These are phyloP conservation scores for Eubucco bourcierii DNA, from an alignment of 2,113 vertebrate species.

Conservation along the genomic window DNA sequence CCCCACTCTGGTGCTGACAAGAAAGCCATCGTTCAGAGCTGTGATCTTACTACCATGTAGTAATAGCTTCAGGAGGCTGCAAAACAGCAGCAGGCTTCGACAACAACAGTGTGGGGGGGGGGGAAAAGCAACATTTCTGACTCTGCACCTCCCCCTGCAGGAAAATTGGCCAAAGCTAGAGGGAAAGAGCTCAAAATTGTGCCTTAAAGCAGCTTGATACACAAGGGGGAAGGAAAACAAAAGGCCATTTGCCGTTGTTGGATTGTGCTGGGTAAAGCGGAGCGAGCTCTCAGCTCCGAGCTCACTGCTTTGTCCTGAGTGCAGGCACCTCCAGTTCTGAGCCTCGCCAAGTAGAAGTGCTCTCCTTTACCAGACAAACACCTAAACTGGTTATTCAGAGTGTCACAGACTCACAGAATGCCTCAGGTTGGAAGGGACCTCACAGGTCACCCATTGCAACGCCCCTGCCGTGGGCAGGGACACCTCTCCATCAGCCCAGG, in stretches of 20 bases:
- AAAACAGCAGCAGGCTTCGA: not conserved
- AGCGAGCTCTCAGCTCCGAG: not conserved
- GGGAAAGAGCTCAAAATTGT: not conserved
- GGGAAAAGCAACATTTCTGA: constrained; percentile 27
- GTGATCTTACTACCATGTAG: not conserved
- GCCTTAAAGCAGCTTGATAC: not conserved
- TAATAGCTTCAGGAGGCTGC: not conserved
- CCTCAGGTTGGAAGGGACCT: too few species aligned
- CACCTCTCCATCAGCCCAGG: too few species aligned
- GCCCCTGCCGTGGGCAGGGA: too few species aligned
- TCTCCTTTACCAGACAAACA: not conserved
- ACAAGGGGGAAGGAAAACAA: not conserved
- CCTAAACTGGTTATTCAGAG: not conserved
- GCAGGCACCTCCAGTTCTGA: not conserved
- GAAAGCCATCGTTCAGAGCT: constrained; percentile 30
- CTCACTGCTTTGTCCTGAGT: not conserved
- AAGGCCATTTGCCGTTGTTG: not conserved
- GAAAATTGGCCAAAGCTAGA: constrained; percentile 1
- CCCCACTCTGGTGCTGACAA: not conserved
- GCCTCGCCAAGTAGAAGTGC: not conserved
- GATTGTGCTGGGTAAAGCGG: not conserved
- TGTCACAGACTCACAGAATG: not conserved
- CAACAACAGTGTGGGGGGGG: too few species aligned
- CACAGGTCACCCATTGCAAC: too few species aligned
- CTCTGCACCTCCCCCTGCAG: constrained; percentile 68